These are phyloP conservation scores for Amazona ochrocephala DNA, from an alignment of 2,797 vertebrate species.

Conservation along the genomic window DNA sequence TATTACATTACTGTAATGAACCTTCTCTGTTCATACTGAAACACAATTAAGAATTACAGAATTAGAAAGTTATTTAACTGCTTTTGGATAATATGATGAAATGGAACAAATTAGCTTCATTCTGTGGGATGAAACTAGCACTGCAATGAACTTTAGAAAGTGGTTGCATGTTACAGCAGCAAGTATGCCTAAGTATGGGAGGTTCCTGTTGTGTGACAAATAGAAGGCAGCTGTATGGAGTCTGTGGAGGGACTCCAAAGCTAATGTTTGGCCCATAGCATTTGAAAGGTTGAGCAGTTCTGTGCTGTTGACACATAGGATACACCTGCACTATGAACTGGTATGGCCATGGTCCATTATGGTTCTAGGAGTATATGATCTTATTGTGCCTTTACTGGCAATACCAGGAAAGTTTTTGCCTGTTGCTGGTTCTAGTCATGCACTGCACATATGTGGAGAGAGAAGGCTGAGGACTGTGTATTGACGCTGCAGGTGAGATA, in stretches of 20 bases:
- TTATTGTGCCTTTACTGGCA: background rate
- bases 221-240: background rate
- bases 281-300: background rate
- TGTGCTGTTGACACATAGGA: rapidly evolving
- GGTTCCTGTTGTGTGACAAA: background rate
- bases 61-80: background rate
- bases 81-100: background rate
- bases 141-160: background rate
- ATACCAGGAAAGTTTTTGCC: background rate
- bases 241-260: background rate
- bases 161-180: background rate
- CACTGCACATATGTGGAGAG: rapidly evolving
- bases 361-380: background rate
- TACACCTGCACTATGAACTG: background rate
- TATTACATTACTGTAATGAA: background rate
- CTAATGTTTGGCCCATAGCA: background rate
- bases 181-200: background rate
- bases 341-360: background rate
- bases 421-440: rapidly evolving
- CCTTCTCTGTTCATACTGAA: background rate
- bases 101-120: background rate
- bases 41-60: background rate
- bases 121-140: background rate
- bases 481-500: background rate
- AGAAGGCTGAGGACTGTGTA: background rate